These are phyloP conservation scores for Hephaestus fuliginosus DNA, from an alignment of 2,797 vertebrate species.

Conservation along the genomic window DNA sequence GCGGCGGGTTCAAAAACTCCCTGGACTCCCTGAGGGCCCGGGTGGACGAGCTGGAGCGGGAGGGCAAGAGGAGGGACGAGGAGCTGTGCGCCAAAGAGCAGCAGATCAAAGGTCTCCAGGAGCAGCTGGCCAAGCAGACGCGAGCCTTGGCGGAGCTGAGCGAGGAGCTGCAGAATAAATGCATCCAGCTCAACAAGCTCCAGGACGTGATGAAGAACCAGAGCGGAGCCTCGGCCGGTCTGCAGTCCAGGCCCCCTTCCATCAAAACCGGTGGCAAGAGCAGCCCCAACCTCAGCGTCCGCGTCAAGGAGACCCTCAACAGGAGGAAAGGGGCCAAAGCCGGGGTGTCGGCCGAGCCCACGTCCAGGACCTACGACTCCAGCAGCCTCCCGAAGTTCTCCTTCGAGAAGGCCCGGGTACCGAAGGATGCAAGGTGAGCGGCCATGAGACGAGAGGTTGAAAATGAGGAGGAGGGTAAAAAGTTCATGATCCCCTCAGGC, in stretches of 20 bases:
- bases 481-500: constrained; percentile 14
- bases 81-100: constrained; percentile 86
- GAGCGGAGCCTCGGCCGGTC: background rate
- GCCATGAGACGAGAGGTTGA: background rate
- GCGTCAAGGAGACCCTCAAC: constrained; percentile 82
- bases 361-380: constrained; percentile 88
- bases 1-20: constrained; percentile 47
- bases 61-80: constrained; percentile 89
- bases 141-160: constrained; percentile 88
- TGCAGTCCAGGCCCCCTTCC: constrained; percentile 76
- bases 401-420: constrained; percentile 91
- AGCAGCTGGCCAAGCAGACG: constrained; percentile 88
- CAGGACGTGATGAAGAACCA: constrained; percentile 87
- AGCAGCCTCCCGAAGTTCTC: constrained; percentile 88
- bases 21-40: constrained; percentile 84
- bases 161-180: constrained; percentile 90
- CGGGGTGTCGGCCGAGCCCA: constrained; percentile 94
- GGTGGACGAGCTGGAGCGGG: constrained; percentile 90
- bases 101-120: constrained; percentile 86
- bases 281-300: constrained; percentile 81
- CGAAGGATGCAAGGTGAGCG: constrained; percentile 93
- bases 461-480: background rate
- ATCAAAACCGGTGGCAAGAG: constrained; percentile 60
- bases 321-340: constrained; percentile 93
- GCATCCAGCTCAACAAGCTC: constrained; percentile 90